These are phyloP conservation scores for Poeciliopsis occidentalis DNA, from an alignment of 2,113 vertebrate genomes.

Conservation along the genomic window DNA sequence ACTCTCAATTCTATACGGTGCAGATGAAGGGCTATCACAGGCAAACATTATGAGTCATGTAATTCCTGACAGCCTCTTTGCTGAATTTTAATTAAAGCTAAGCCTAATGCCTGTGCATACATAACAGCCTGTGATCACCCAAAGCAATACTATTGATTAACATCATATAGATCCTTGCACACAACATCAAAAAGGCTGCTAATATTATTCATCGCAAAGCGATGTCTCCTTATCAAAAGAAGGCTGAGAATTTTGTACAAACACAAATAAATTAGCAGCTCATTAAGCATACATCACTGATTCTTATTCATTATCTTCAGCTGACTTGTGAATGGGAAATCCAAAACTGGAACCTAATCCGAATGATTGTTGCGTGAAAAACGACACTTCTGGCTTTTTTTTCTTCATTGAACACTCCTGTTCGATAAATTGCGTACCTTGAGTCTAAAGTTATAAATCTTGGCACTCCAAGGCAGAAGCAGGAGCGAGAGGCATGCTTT, in stretches of 20 bases:
- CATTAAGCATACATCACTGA: constrained; percentile 49
- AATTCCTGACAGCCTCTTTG: constrained; percentile 42
- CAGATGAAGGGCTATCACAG: constrained; percentile 31
- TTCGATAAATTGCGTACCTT: constrained; percentile 60
- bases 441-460: constrained; percentile 68
- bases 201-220: constrained; percentile 31
- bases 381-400: too few relatives aligned
- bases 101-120: constrained; percentile 19
- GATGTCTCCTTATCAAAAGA: constrained; percentile 49
- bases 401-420: constrained; percentile 32
- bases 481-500: constrained; percentile 63
- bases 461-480: constrained; percentile 41
- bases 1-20: constrained; percentile 26
- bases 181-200: constrained; percentile 26
- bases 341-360: constrained; percentile 61
- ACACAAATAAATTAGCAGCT: constrained; percentile 48
- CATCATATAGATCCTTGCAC: constrained; percentile 22
- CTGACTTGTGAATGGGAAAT: constrained; percentile 57
- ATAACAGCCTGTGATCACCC: constrained; percentile 33
- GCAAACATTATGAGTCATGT: constrained; percentile 47
- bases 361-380: constrained; percentile 46
- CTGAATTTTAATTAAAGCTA: constrained; percentile 55
- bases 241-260: constrained; percentile 30
- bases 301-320: constrained; percentile 43
- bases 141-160: constrained; percentile 49